phyloP scores from a whole-genome alignment of 2,888 invertebrate genomes.

The Sialis fuliginosa region DNA sequence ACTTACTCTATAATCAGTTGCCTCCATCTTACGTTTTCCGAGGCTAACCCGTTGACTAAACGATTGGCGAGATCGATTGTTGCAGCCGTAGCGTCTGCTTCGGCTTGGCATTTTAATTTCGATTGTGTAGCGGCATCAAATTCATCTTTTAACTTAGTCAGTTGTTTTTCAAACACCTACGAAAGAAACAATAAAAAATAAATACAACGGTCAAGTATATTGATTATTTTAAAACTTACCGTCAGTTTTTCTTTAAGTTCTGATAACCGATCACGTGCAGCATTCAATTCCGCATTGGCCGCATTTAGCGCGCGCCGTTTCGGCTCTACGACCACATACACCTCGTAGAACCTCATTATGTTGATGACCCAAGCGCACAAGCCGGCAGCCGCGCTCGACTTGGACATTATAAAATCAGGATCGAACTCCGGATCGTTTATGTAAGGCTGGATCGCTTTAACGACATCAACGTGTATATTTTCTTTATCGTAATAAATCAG shows the following conservation, averaged over 20 bases:
- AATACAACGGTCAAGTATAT: neutral
- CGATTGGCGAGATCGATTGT: conserved; percentile 86
- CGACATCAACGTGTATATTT: conserved; percentile 73
- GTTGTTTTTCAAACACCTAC: conserved; percentile 56
- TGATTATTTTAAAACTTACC: conserved; percentile 21
- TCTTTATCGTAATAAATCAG: conserved; percentile 83
- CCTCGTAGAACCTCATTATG: conserved; percentile 74
- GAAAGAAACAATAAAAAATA: neutral
- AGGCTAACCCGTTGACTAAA: conserved; percentile 79
- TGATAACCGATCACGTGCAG: conserved; percentile 63
- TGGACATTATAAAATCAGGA: conserved; percentile 63
- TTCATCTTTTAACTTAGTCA: conserved; percentile 57
- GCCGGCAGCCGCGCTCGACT: conserved; percentile 84
- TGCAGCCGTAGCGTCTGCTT: conserved; percentile 76
- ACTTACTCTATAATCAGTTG: conserved; percentile 38
- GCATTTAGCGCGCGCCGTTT: conserved; percentile 70
- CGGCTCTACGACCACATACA: conserved; percentile 83
- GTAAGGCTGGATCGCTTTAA: conserved; percentile 55
- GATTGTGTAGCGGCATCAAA: conserved; percentile 74
- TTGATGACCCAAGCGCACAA: conserved; percentile 91
- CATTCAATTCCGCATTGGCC: conserved; percentile 68
- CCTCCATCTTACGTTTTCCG: conserved; percentile 76
- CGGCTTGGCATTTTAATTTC: conserved; percentile 80
- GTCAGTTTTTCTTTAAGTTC: conserved; percentile 53
- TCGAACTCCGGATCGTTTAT: conserved; percentile 60